phyloP scores from a whole-genome alignment of 2,888 invertebrate species.

The Syrphus vitripennis region DNA sequence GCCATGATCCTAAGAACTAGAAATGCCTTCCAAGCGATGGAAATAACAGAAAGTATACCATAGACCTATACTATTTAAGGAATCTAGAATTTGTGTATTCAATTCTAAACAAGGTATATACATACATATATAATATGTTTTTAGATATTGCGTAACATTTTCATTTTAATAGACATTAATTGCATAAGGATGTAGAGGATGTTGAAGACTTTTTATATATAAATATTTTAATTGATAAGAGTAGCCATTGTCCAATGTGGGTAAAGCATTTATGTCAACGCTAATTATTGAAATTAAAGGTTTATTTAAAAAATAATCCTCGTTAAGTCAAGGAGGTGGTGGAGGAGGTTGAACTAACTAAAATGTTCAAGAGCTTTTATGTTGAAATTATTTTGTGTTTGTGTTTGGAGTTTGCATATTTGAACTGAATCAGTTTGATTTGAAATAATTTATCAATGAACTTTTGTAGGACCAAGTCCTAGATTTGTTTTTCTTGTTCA shows the following conservation, averaged over 20 bases:
- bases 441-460: too few relatives aligned
- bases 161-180: conserved; percentile 64
- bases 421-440: too few relatives aligned
- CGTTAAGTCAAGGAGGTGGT: background rate
- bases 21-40: conserved; percentile 1
- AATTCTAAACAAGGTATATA: background rate
- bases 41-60: background rate
- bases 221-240: conserved; percentile 1
- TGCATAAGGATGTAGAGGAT: conserved; percentile 38
- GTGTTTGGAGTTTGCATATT: too few relatives aligned
- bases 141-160: conserved; percentile 56
- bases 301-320: background rate
- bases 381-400: background rate
- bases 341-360: too few relatives aligned
- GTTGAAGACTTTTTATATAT: background rate
- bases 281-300: background rate
- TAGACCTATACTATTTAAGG: conserved; percentile 29
- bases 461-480: too few relatives aligned
- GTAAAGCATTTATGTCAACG: background rate
- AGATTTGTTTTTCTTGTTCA: too few relatives aligned
- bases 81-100: background rate
- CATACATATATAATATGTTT: background rate
- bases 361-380: background rate
- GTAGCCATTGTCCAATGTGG: background rate
- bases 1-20: conserved; percentile 38